phyloP scores from a whole-genome alignment of 2,113 vertebrate genomes.

The Epinephelus cyanopodus region DNA sequence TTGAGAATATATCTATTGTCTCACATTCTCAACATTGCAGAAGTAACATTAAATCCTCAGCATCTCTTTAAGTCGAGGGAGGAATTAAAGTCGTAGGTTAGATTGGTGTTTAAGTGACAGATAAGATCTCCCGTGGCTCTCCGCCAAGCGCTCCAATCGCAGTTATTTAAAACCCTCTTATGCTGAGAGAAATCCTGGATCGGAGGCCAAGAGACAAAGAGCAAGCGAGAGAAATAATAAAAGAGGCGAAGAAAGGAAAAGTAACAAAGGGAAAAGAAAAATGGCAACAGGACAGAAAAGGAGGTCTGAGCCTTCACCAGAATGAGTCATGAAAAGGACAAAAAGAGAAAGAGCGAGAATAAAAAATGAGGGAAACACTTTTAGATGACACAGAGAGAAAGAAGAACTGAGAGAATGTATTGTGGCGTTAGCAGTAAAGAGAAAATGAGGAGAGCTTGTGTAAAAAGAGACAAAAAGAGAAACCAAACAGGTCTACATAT shows the following conservation, averaged over 20 bases:
- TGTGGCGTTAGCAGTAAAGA: background rate
- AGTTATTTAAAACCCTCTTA: constrained; percentile 34
- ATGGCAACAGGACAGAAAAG: background rate
- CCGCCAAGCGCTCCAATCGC: background rate
- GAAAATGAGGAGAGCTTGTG: background rate
- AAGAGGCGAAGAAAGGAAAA: constrained; percentile 1
- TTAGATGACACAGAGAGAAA: background rate
- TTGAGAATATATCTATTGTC: background rate
- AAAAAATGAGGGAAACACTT: background rate
- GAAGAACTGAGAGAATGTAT: background rate
- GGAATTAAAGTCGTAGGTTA: constrained; percentile 22
- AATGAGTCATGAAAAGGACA: background rate
- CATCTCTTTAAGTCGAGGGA: constrained; percentile 7
- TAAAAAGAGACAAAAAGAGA: background rate
- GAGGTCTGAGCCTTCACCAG: background rate
- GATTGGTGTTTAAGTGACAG: constrained; percentile 41
- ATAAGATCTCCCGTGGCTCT: constrained; percentile 20
- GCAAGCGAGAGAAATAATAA: background rate
- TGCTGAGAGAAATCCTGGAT: constrained; percentile 26
- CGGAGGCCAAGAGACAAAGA: constrained; percentile 4
- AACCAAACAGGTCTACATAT: background rate
- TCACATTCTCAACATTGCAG: background rate
- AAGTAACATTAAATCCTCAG: constrained; percentile 11
- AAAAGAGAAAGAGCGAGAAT: constrained; percentile 16
- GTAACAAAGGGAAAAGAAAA: background rate